Percentiles rank a stretch among this genome's conserved stretches.
Evolutionary conservation across 2,797 vertebrate genomes (phyloP).

Genomic region (Cottoperca gobio): DNA sequence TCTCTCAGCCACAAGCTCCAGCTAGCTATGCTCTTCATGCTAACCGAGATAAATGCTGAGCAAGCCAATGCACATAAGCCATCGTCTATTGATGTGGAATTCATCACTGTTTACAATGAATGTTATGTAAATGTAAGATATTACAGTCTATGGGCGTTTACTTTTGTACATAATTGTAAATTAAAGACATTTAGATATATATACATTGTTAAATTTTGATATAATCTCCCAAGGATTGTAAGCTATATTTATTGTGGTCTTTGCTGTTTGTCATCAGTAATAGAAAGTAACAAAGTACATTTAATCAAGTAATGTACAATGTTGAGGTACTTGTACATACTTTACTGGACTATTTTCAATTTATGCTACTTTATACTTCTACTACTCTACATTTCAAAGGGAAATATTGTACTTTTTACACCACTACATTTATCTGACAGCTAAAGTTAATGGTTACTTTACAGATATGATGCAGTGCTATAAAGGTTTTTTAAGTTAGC

Average conservation of each 20-base stretch:
- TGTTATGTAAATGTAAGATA: constrained; percentile 68
- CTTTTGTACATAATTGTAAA: constrained; percentile 78
- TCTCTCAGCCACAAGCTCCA: constrained; percentile 58
- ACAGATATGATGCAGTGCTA: background rate
- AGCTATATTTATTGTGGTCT: constrained; percentile 54
- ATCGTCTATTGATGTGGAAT: constrained; percentile 63
- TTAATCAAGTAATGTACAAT: constrained; percentile 5
- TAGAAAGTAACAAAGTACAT: constrained; percentile 20
- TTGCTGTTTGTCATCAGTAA: constrained; percentile 27
- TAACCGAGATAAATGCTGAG: constrained; percentile 67
- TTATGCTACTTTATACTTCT: constrained; percentile 14
- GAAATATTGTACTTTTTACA: constrained; percentile 16
- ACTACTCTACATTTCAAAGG: background rate
- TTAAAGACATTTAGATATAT: constrained; percentile 77
- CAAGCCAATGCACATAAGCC: constrained; percentile 69
- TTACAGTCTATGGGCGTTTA: constrained; percentile 55
- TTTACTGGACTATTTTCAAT: background rate
- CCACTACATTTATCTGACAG: constrained; percentile 16
- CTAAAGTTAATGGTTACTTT: constrained; percentile 13
- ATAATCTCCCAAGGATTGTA: constrained; percentile 30
- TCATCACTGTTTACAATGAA: constrained; percentile 78
- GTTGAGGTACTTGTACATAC: constrained; percentile 24
- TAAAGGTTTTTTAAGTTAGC: background rate
- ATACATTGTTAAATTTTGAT: constrained; percentile 44
- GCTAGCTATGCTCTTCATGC: constrained; percentile 68